A percentile compares a stretch with the other conserved stretches of the same genome.
Conservation (phyloP, 2,888 invertebrate genomes). For the Ectropis crepuscularia region DNA sequence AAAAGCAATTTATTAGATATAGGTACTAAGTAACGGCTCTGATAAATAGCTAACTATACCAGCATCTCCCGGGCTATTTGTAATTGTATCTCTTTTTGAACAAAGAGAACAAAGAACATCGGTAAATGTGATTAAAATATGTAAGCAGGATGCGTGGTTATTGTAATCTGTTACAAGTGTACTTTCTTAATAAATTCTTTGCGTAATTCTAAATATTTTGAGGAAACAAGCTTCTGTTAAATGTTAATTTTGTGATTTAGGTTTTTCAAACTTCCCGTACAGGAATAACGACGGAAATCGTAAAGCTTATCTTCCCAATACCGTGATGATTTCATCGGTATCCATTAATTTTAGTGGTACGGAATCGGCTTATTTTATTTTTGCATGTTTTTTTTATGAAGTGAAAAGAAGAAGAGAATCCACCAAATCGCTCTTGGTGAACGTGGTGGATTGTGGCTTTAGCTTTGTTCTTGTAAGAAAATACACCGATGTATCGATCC, state of each 20-base stretch:
- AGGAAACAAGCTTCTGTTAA: neutral
- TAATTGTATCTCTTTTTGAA: conserved; percentile 73
- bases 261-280: neutral
- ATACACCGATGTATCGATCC: no score
- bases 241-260: conserved; percentile 1
- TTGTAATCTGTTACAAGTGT: conserved; percentile 30
- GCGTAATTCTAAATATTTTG: neutral
- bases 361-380: no score
- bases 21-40: neutral
- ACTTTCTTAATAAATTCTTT: conserved; percentile 8
- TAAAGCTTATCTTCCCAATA: no score
- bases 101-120: conserved; percentile 62
- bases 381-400: no score
- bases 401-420: no score
- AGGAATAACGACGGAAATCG: no score
- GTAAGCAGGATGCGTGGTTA: conserved; percentile 34
- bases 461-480: no score
- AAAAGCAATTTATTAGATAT: no score
- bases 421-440: no score
- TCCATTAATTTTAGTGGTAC: no score
- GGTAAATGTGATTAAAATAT: conserved; percentile 58
- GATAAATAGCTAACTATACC: neutral
- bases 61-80: conserved; percentile 47
- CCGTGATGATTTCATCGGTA: no score
- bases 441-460: no score